Percentiles rank a stretch among this genome's conserved stretches.
phyloP scores from a whole-genome alignment of 2,888 invertebrate species.

The Synergus japonicus region DNA sequence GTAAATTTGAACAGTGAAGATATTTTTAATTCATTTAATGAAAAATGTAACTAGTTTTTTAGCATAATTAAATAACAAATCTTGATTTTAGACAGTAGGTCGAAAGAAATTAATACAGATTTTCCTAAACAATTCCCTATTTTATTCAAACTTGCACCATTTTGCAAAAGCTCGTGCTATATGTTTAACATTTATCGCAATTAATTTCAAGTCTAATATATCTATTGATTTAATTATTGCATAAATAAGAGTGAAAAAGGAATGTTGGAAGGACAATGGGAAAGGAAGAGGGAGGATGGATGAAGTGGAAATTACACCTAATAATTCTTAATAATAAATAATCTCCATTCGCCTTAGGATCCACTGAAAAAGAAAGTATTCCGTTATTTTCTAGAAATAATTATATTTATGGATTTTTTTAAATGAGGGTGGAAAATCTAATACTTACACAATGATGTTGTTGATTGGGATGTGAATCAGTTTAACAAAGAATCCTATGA shows the following conservation, averaged over 20 bases:
- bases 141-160: slow-evolving; percentile 64
- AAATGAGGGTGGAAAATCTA: not conserved
- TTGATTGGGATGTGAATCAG: slow-evolving; percentile 99
- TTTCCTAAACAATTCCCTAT: slow-evolving; percentile 41
- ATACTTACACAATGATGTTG: slow-evolving; percentile 94
- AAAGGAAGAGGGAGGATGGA: slow-evolving; percentile 53
- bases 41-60: slow-evolving; percentile 25
- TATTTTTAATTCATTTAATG: slow-evolving; percentile 29
- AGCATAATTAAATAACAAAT: not conserved
- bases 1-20: not conserved
- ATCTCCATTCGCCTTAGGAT: slow-evolving; percentile 63
- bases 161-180: not conserved
- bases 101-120: slow-evolving; percentile 14
- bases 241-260: slow-evolving; percentile 34
- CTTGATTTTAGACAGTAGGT: not conserved
- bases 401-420: not conserved
- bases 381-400: slow-evolving; percentile 2
- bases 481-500: slow-evolving; percentile 99
- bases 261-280: slow-evolving; percentile 39
- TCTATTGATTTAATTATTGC: slow-evolving; percentile 21
- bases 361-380: slow-evolving; percentile 65
- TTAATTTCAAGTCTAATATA: slow-evolving; percentile 34
- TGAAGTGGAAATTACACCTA: slow-evolving; percentile 59
- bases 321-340: slow-evolving; percentile 60
- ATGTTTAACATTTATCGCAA: slow-evolving; percentile 14